These are phyloP conservation scores for Intellagama lesueurii DNA, from an alignment of 2,797 vertebrate species.

Conservation along the genomic window DNA sequence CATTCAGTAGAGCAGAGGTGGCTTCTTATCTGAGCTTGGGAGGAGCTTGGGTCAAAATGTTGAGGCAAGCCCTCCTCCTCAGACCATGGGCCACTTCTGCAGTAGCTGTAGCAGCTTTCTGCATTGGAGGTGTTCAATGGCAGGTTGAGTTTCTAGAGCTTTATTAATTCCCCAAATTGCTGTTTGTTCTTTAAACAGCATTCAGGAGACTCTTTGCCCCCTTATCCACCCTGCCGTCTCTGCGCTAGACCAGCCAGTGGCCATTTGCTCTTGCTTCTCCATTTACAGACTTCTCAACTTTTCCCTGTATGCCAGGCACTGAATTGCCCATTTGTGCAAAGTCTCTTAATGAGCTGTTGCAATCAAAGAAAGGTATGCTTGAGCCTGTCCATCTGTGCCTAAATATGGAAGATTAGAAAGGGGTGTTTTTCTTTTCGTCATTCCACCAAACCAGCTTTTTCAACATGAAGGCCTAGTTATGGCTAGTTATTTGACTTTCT, in stretches of 20 bases:
- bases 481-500: conserved; percentile 16
- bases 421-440: neutral
- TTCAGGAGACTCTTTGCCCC: neutral
- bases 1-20: neutral
- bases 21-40: too few relatives aligned
- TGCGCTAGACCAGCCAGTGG: neutral
- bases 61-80: too few relatives aligned
- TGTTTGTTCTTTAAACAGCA: neutral
- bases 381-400: neutral
- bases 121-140: neutral
- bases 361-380: neutral
- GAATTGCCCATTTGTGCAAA: neutral
- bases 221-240: neutral
- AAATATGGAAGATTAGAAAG: neutral
- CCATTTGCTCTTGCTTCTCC: neutral
- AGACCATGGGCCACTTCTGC: too few relatives aligned
- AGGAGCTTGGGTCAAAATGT: too few relatives aligned
- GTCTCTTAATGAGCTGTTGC: neutral
- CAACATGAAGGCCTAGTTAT: neutral
- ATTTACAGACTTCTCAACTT: neutral
- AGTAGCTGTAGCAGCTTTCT: neutral
- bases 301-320: neutral
- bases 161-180: neutral
- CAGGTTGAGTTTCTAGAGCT: neutral
- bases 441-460: neutral